A percentile compares a stretch with the other conserved stretches of the same genome.
phyloP scores from a whole-genome alignment of 2,113 vertebrate species.

The Neomonachus schauinslandi region DNA sequence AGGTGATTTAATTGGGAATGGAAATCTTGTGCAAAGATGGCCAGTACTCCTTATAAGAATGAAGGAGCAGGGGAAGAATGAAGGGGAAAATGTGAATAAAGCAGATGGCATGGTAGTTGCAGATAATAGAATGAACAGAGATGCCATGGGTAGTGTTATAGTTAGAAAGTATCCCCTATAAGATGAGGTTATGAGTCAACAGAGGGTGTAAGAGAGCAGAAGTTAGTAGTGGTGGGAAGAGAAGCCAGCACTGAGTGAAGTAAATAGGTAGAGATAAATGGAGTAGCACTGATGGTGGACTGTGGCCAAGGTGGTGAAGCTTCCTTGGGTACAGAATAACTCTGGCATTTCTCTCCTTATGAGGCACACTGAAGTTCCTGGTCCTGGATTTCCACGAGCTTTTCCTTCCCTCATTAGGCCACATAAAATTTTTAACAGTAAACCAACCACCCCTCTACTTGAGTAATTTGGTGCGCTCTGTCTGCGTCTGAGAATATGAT shows the following conservation, averaged over 20 bases:
- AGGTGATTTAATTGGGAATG: neutral
- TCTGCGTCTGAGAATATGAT: neutral
- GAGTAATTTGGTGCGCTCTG: neutral
- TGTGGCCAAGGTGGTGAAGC: neutral
- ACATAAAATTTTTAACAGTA: neutral
- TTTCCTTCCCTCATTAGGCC: neutral
- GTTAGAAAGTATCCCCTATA: neutral
- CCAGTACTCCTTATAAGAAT: neutral
- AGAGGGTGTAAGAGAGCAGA: neutral
- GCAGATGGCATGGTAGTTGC: neutral
- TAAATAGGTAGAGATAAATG: neutral
- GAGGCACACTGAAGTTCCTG: neutral
- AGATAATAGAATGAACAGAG: neutral
- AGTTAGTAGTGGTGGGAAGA: neutral
- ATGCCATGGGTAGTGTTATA: neutral
- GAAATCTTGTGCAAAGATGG: neutral
- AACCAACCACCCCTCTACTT: neutral
- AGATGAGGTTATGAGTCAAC: neutral
- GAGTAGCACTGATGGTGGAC: neutral
- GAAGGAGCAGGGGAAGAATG: neutral
- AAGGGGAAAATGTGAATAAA: neutral
- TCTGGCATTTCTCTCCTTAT: neutral
- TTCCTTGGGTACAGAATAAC: neutral
- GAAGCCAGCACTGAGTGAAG: neutral
- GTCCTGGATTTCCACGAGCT: neutral